Percentiles rank a stretch among this genome's conserved stretches.
These are phyloP conservation scores for Bombyx mori DNA, from an alignment of 1,140 invertebrate genomes.

Conservation along the genomic window DNA sequence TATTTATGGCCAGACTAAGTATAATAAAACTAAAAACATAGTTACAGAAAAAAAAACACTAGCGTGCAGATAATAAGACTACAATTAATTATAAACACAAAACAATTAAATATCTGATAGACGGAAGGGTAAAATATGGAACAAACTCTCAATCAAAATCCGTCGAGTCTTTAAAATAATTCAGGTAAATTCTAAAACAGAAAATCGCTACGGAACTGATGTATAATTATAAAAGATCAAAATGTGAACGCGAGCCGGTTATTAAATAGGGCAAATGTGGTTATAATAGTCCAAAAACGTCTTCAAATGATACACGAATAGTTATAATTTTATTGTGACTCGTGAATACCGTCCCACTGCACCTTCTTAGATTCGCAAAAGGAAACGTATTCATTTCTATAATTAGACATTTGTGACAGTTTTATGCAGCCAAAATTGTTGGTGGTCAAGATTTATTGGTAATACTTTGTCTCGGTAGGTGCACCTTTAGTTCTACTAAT, in stretches of 20 bases:
- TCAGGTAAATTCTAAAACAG: conserved; percentile 48
- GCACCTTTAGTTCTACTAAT: no score
- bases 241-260: conserved; percentile 38
- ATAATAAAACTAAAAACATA: no score
- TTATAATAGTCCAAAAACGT: conserved; percentile 55
- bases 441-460: conserved; percentile 27
- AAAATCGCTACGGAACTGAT: conserved; percentile 35
- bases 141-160: conserved; percentile 40
- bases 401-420: conserved; percentile 38
- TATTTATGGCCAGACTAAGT: no score
- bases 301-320: conserved; percentile 41
- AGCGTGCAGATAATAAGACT: not conserved
- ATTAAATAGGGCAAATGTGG: conserved; percentile 62
- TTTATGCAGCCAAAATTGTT: conserved; percentile 27
- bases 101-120: conserved; percentile 35
- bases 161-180: conserved; percentile 41
- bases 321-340: conserved; percentile 23
- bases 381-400: conserved; percentile 38
- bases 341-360: conserved; percentile 36
- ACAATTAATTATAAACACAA: not conserved
- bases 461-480: no score
- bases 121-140: conserved; percentile 24
- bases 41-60: no score
- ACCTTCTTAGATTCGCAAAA: conserved; percentile 21
- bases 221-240: conserved; percentile 66